Evolutionary conservation across 2,113 vertebrate species (phyloP), one percentile per base, ranked within the genome.

Genomic region (Bathybates hornii): DNA sequence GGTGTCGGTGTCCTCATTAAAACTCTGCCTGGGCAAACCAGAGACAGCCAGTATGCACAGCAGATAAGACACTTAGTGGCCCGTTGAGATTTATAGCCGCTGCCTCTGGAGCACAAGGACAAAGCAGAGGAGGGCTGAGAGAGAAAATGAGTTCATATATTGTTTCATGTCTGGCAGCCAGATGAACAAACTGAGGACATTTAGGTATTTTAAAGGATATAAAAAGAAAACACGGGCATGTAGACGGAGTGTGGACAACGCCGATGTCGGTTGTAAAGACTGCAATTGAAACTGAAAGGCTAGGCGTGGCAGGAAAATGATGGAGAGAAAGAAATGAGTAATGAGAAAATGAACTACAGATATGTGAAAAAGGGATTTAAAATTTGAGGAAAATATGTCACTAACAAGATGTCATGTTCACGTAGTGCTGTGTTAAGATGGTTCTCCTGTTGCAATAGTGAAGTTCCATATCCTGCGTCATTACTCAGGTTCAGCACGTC

Each of bases 1-100:
- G 81, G 91, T 93, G 91, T 92, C 81, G 84, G 83, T 90, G 82
- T 94, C 91, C 92, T 94, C 92, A 87, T 95, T 94, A 93, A 95
- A 94, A 86, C 91, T 87, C 80, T 34, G 89, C 89, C 89, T 89
- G 94, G 83, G 88, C 85, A 89, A 92, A 91, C 87, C 89, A 93
- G 90, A 91, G 89, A 86, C 81, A 4, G 85, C 84, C 92, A 93
- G 89, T 88, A 87, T 81, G 89, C 87, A 89, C 90, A 90, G 80
- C 73, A 92, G 94, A 95, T 94, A 94, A 94, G 91, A 90, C 90
- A 92, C 89, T 92, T 89, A 94, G 87, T 87, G 80, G 87, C 86
- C 89, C 17, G 7, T 34, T 83, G 82, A 87, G 89, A 95, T 95
- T 95, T 93, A 94, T 63, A 84, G 89, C 91, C n/a, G 41, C 85